Evolutionary conservation across 2,113 vertebrate species (phyloP).

Genomic region (Echinops telfairi): DNA sequence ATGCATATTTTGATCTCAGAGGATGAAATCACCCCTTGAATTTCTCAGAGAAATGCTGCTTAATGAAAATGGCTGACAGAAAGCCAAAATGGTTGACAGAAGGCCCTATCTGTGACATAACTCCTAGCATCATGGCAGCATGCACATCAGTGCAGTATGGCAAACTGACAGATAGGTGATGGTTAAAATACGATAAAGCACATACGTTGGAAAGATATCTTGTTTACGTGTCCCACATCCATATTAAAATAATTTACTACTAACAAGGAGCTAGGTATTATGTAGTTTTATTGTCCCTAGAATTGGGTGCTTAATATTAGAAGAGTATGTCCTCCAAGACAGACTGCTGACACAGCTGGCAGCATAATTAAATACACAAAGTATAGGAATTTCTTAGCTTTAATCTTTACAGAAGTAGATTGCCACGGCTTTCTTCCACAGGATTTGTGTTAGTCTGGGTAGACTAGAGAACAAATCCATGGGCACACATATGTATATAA

Average conservation of each 20-base stretch:
- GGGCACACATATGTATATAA: too few species aligned
- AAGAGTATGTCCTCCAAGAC: not conserved
- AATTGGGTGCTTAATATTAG: not conserved
- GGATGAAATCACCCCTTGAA: too few species aligned
- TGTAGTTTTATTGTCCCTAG: not conserved
- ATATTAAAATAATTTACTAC: not conserved
- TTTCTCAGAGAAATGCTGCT: too few species aligned
- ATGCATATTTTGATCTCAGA: too few species aligned
- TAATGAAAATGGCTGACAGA: too few species aligned
- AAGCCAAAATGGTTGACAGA: too few species aligned
- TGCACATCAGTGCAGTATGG: not conserved
- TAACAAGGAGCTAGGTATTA: slow-evolving; percentile 5
- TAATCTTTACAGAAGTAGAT: not conserved
- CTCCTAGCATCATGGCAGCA: not conserved
- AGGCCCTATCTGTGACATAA: not conserved
- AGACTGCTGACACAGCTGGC: not conserved
- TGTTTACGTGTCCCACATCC: not conserved
- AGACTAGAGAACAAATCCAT: too few species aligned
- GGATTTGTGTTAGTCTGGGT: too few species aligned
- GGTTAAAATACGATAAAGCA: not conserved
- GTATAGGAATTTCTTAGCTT: not conserved
- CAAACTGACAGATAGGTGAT: not conserved
- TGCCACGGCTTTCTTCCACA: not conserved
- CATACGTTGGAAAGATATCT: not conserved
- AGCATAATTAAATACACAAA: not conserved